These are phyloP conservation scores for Caenorhabditis doughertyi DNA, from an alignment of 2,888 invertebrate species.

Conservation along the genomic window DNA sequence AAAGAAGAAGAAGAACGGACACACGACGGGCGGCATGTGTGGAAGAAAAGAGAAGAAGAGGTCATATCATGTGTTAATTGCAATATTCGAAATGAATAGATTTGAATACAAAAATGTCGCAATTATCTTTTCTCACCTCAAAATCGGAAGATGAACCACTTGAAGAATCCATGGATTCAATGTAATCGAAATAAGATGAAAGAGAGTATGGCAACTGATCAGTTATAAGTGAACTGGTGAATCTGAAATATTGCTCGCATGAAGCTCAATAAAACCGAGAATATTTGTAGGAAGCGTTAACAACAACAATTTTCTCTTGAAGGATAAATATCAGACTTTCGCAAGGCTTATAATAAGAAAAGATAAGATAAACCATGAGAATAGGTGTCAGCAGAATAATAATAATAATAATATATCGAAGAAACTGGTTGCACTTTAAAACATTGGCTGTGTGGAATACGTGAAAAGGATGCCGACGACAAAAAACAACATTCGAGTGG, in stretches of 20 bases:
- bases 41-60: slow-evolving; percentile 35
- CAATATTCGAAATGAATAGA: slow-evolving; percentile 30
- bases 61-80: slow-evolving; percentile 63
- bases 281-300: no score
- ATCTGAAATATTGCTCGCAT: no score
- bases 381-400: background rate
- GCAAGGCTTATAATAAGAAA: background rate
- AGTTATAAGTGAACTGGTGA: background rate
- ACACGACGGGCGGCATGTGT: slow-evolving; percentile 19
- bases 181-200: background rate
- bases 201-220: no score
- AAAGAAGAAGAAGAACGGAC: slow-evolving; percentile 7
- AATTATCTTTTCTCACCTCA: slow-evolving; percentile 30
- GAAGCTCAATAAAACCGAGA: no score
- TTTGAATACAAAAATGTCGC: slow-evolving; percentile 21
- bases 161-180: slow-evolving; percentile 24
- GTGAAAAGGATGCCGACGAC: slow-evolving; percentile 19
- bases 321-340: no score
- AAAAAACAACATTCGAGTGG: slow-evolving; percentile 57
- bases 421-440: slow-evolving; percentile 45
- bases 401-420: background rate
- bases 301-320: no score
- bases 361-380: background rate
- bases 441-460: slow-evolving; percentile 12
- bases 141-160: slow-evolving; percentile 9